Evolutionary conservation across 2,113 vertebrate genomes (phyloP), one percentile per base, ranked within the genome.

Genomic region (Lycaon pictus): DNA sequence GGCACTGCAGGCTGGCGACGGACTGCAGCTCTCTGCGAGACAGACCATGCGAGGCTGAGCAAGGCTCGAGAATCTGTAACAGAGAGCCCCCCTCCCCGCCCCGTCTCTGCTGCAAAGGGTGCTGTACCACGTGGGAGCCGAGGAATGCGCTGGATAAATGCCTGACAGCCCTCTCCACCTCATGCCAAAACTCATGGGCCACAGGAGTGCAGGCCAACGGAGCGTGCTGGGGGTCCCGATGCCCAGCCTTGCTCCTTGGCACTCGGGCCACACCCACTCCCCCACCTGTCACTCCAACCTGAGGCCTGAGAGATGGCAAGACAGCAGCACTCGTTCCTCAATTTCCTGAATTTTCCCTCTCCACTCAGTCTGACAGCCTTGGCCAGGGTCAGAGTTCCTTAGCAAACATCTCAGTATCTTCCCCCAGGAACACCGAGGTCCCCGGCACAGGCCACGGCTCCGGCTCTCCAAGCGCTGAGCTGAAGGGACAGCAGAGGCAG

Each of bases 271-370:
- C 32, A 79, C 27, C 60, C 58, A 3, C 3, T 23, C 23, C 62
- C 74, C 76, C 53, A 32, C 29, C 37, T 11, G 67, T 63, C 53
- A 11, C 71, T 77, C 37, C 86, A 48, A 69, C 63, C 63, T 23
- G 13, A 20, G 63, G 74, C n/a, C 93, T 20, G 29, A 51, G 55
- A 85, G 1, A 27, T 15, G 2, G 55, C 23, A 4, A 10, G 32
- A 93, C 37, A n/a, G 20, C 35, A 77, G 23, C 35, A 29, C 32
- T 63, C 48, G 32, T 29, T 63, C 89, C 77, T 63, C 77, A 63
- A 25, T 80, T 94, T 93, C 95, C 88, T 11, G 43, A 94, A 96
- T 92, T 76, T 93, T 77, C 74, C 76, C 51, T 97, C 48, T 55
- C 58, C 48, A 82, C 51, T 69, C 80, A 67, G 90, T 43, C 95